Evolutionary conservation across 2,888 invertebrate genomes (phyloP).

Genomic region (Euzetes globulus): DNA sequence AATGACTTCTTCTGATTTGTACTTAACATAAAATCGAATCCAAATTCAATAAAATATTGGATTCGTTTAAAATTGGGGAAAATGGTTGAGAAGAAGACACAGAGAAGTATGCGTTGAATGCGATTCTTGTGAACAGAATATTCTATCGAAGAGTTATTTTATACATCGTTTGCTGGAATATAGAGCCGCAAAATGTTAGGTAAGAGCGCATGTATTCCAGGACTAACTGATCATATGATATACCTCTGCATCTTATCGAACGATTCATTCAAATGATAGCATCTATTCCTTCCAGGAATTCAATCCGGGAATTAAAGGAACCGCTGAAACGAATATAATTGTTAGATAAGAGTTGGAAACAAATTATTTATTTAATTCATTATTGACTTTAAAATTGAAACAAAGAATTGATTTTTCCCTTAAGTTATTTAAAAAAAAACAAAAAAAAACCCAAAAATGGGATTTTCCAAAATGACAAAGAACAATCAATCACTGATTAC

Average conservation of each 20-base stretch:
- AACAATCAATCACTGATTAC: not conserved
- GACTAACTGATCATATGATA: not conserved
- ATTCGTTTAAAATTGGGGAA: not conserved
- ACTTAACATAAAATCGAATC: no score
- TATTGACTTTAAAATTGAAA: no score
- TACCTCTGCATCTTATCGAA: not conserved
- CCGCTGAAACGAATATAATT: no score
- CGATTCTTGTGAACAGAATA: not conserved
- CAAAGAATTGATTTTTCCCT: no score
- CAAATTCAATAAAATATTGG: no score
- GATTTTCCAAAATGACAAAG: not conserved
- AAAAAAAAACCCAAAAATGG: not conserved
- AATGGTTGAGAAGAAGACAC: not conserved
- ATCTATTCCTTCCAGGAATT: no score
- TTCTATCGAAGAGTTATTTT: not conserved
- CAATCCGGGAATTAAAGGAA: no score
- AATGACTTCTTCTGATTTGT: no score
- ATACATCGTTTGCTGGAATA: not conserved
- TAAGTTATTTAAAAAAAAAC: not conserved
- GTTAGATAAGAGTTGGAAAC: no score
- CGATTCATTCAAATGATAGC: no score
- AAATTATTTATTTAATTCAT: no score
- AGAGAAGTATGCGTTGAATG: not conserved
- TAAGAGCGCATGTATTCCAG: conserved; percentile 4
- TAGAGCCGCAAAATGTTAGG: not conserved